These are phyloP conservation scores for Bungarus multicinctus DNA, from an alignment of 2,113 vertebrate genomes.

Conservation along the genomic window DNA sequence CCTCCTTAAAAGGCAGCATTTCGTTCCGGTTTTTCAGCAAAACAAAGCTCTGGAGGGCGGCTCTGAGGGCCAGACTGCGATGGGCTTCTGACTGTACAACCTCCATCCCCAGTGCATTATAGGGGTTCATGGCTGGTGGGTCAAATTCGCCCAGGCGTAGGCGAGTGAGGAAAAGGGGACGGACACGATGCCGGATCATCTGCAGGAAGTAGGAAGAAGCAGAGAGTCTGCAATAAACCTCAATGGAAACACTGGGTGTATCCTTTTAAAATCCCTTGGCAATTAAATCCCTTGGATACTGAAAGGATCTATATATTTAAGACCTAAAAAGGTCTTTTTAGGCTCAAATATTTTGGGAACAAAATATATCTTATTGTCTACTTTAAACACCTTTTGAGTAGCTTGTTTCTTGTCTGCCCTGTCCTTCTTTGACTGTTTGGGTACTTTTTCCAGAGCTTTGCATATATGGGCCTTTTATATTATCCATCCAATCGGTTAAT, in stretches of 20 bases:
- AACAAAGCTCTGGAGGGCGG: slow-evolving; percentile 66
- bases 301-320: not conserved
- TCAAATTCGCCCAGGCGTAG: slow-evolving; percentile 68
- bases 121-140: slow-evolving; percentile 66
- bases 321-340: not conserved
- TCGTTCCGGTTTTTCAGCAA: slow-evolving; percentile 58
- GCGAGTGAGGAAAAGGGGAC: slow-evolving; percentile 64
- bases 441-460: too few species aligned
- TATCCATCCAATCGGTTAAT: too few species aligned
- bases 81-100: slow-evolving; percentile 57
- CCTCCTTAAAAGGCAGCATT: slow-evolving; percentile 46
- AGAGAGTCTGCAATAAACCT: not conserved
- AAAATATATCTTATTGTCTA: too few species aligned
- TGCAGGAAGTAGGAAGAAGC: not conserved
- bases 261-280: not conserved
- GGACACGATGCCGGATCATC: slow-evolving; percentile 54
- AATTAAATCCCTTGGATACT: not conserved
- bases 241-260: not conserved
- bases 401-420: too few species aligned
- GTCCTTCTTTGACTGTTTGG: too few species aligned
- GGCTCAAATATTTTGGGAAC: too few species aligned
- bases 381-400: too few species aligned
- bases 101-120: slow-evolving; percentile 44
- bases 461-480: too few species aligned
- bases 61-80: slow-evolving; percentile 54